Conservation (phyloP, 2,797 vertebrate genomes). For the Hippopotamyrus pictus region DNA sequence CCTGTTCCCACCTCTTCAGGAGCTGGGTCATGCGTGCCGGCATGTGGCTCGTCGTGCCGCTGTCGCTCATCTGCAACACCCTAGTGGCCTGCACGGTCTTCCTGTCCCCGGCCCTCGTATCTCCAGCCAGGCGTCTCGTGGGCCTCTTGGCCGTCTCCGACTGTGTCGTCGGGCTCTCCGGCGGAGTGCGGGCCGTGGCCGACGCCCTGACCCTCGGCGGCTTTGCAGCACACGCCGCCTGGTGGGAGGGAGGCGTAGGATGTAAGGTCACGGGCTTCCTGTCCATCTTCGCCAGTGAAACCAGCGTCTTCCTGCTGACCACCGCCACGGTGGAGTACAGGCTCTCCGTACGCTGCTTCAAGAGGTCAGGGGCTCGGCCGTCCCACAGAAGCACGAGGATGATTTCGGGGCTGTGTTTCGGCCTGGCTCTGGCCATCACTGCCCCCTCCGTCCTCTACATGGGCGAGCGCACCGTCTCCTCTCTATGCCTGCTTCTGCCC, state of each 20-base stretch:
- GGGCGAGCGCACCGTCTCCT: conserved; percentile 62
- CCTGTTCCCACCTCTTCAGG: conserved; percentile 77
- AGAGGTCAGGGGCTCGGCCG: conserved; percentile 42
- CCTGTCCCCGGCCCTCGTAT: conserved; percentile 56
- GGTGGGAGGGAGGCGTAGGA: conserved; percentile 78
- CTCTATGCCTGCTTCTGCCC: conserved; percentile 76
- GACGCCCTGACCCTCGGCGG: conserved; percentile 79
- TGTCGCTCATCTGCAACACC: conserved; percentile 74
- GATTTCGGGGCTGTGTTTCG: conserved; percentile 56
- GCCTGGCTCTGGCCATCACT: conserved; percentile 64
- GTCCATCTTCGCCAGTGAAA: conserved; percentile 77
- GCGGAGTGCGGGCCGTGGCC: conserved; percentile 67
- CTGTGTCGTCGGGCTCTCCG: conserved; percentile 71
- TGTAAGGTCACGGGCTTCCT: conserved; percentile 76
- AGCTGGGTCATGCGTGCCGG: conserved; percentile 82
- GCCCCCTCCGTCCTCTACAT: conserved; percentile 64
- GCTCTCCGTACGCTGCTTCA: conserved; percentile 46
- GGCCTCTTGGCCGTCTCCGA: conserved; percentile 76
- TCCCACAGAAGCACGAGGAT: conserved; percentile 44
- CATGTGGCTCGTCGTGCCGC: conserved; percentile 73
- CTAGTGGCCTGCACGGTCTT: conserved; percentile 74
- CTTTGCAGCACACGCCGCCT: conserved; percentile 72
- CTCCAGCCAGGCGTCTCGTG: conserved; percentile 71
- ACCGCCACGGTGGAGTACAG: conserved; percentile 73
- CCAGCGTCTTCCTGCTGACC: conserved; percentile 78